Evolutionary conservation across 1,140 invertebrate genomes (phyloP).

Genomic region (Laupala kohalensis): DNA sequence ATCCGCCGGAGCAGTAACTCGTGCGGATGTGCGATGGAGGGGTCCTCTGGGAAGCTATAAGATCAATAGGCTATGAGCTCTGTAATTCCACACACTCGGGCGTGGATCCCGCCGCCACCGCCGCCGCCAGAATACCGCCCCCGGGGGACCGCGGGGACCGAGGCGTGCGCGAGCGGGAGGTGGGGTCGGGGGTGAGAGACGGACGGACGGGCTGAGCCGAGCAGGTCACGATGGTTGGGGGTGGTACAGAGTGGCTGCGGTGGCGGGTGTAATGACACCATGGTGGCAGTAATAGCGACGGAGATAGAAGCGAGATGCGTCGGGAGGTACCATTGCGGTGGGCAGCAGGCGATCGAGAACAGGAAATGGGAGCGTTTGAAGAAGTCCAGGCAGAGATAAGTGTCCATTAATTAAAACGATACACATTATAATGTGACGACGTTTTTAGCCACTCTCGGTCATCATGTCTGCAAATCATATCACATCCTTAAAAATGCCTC

Average conservation of each 20-base stretch:
- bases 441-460: no score
- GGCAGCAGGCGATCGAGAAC: no score
- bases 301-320: not conserved
- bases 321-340: no score
- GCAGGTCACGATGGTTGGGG: no score
- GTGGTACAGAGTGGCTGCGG: not conserved
- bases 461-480: no score
- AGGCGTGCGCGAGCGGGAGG: no score
- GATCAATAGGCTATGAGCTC: constrained; percentile 11
- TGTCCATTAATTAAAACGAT: no score
- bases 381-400: no score
- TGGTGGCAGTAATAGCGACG: not conserved
- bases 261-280: not conserved
- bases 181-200: not conserved
- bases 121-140: not conserved
- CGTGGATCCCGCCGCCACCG: not conserved
- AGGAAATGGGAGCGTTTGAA: no score
- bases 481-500: no score
- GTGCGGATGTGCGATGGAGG: constrained; percentile 6
- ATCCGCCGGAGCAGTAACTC: not conserved
- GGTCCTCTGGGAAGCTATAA: constrained; percentile 5
- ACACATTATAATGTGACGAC: no score
- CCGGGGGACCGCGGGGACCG: not conserved
- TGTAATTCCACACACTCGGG: constrained; percentile 8
- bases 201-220: not conserved